Evolutionary conservation across 2,797 vertebrate genomes (phyloP).

Genomic region (Gadopsis bispinosus): DNA sequence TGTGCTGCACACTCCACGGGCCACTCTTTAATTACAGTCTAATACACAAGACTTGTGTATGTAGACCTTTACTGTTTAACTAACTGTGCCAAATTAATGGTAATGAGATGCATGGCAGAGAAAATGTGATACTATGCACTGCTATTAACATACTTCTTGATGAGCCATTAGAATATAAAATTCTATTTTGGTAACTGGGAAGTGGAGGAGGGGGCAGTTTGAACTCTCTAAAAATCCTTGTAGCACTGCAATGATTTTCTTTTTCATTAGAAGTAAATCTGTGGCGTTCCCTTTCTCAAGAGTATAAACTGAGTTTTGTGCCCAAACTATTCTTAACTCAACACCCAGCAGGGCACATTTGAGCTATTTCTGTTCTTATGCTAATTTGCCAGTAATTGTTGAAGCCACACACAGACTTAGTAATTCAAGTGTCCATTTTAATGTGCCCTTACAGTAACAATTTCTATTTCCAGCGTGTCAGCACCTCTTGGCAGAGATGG

Average conservation of each 20-base stretch:
- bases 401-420: conserved; percentile 71
- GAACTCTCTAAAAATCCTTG: conserved; percentile 45
- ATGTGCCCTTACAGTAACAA: conserved; percentile 76
- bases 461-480: conserved; percentile 79
- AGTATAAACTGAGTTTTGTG: conserved; percentile 52
- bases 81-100: conserved; percentile 56
- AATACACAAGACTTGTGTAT: conserved; percentile 34
- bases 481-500: conserved; percentile 76
- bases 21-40: conserved; percentile 38
- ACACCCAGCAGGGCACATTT: conserved; percentile 66
- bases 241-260: conserved; percentile 36
- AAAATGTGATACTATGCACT: conserved; percentile 33
- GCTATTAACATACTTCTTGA: conserved; percentile 56
- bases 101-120: conserved; percentile 61
- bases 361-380: conserved; percentile 81
- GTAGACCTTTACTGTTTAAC: conserved; percentile 50
- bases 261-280: conserved; percentile 48
- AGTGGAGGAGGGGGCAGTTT: conserved; percentile 33
- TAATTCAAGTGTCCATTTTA: conserved; percentile 79
- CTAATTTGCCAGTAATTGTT: conserved; percentile 81
- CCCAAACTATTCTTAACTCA: conserved; percentile 75
- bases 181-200: conserved; percentile 45
- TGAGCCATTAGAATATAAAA: conserved; percentile 49
- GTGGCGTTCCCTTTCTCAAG: conserved; percentile 47
- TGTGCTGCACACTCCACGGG: conserved; percentile 13